Conservation (phyloP, 2,888 invertebrate genomes). For the Drosophila fulvimacula region DNA sequence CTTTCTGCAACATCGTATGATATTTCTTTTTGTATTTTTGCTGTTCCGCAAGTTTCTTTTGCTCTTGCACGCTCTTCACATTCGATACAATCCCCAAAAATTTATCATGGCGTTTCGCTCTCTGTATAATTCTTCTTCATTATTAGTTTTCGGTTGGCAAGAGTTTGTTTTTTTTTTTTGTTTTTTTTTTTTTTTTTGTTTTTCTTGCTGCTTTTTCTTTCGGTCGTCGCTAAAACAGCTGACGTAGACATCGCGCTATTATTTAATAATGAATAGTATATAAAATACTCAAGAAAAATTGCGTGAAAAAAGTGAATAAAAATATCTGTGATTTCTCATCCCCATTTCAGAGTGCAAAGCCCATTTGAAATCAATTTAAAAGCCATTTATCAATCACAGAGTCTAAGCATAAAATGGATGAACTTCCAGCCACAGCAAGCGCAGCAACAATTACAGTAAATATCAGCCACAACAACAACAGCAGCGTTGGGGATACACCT, state of each 20-base stretch:
- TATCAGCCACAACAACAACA: constrained; percentile 18
- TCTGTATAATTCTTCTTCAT: constrained; percentile 16
- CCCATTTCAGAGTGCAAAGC: constrained; percentile 32
- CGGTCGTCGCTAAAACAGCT: constrained; percentile 31
- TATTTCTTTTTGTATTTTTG: constrained; percentile 53
- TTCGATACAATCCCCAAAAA: constrained; percentile 53
- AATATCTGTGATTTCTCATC: constrained; percentile 24
- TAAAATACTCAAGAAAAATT: constrained; percentile 8
- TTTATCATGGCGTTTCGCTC: constrained; percentile 22
- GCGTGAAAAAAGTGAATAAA: constrained; percentile 14
- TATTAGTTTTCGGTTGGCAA: constrained; percentile 19
- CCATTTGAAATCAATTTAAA: constrained; percentile 6
- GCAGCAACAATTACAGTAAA: constrained; percentile 17
- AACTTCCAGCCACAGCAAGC: constrained; percentile 14
- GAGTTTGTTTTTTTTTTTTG: constrained; percentile 7
- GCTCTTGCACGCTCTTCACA: constrained; percentile 46
- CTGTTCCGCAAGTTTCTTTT: constrained; percentile 57
- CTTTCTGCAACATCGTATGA: constrained; percentile 75
- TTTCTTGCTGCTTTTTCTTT: constrained; percentile 26
- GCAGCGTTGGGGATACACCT: constrained; percentile 37
- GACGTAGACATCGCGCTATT: constrained; percentile 35
- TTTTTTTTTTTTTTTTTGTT: constrained; percentile 27
- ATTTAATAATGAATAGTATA: constrained; percentile 49
- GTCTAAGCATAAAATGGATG: constrained; percentile 45
- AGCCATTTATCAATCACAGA: constrained; percentile 13